Base-by-base conservation (phyloP, 2,113 vertebrate species). In the Petrocephalus zakoni region DNA sequence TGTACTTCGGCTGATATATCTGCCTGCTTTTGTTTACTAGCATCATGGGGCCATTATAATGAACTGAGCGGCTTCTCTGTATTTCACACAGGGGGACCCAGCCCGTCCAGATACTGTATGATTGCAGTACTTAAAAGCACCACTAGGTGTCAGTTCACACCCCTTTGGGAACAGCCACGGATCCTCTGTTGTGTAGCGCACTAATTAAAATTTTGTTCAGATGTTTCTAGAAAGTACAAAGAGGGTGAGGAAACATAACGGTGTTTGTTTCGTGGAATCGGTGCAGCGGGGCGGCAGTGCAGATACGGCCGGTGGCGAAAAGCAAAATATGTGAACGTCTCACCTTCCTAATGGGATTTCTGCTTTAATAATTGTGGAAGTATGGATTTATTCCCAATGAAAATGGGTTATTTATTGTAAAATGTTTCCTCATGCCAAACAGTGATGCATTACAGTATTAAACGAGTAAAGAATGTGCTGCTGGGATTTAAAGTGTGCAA, bases 401-500 rank as follows among this genome's bases (percentile, higher is more conserved):
- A 88, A 88, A 37, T 75, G 17, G 68, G 68, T 46, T 56, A 82
- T 88, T 88, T 82, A 81, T 56, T 56, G 87, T 22, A 81, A 88
- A 51, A 55, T 82, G 25, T 56, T 82, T 88, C 34, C 49, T 82
- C 29, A 22, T 42, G 29, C 72, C 21, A 75, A 82, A 56, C 72
- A 88, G 29, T 81, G 72, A 82, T 75, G 64, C 87, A 82, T 88
- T 82, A 56, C 87, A 37, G 46, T 56, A 81, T 88, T 88, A 82
- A 49, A 78, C 75, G 87, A 25, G 87, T 88, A 81, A 81, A 88
- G 87, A 56, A 82, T 81, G 29, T 52, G 72, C 51, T 81, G 68
- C 51, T 56, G 87, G 29, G 51, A 49, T 87, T 34, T 87, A 49
- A 53, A 34, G 64, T 47, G 42, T 34, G 64, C 87, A 37, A 51